These are phyloP conservation scores for Carpatolechia fugitivella DNA, from an alignment of 2,888 invertebrate species.

Conservation along the genomic window DNA sequence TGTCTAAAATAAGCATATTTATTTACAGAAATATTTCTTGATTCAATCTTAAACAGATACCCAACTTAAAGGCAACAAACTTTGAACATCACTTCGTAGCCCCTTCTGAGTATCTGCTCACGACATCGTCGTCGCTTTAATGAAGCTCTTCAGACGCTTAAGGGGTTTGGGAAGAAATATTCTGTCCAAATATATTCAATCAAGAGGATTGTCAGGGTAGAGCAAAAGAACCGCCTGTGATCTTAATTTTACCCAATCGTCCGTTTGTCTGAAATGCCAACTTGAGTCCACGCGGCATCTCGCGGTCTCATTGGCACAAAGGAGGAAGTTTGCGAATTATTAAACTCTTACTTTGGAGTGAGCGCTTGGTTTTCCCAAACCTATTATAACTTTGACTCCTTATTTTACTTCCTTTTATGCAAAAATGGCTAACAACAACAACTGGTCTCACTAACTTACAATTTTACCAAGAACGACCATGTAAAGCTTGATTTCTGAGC, in stretches of 20 bases:
- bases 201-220: constrained; percentile 17
- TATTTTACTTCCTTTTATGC: constrained; percentile 22
- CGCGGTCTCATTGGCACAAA: constrained; percentile 27
- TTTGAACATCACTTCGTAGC: constrained; percentile 5
- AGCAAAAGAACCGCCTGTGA: constrained; percentile 19
- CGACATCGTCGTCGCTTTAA: constrained; percentile 9
- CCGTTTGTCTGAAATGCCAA: constrained; percentile 24
- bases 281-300: constrained; percentile 22
- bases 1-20: too few species aligned
- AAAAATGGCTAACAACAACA: constrained; percentile 9
- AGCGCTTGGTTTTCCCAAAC: constrained; percentile 23
- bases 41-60: neutral
- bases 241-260: constrained; percentile 28
- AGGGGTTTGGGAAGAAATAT: constrained; percentile 1
- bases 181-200: constrained; percentile 22
- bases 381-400: constrained; percentile 28
- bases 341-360: constrained; percentile 27
- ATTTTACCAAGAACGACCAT: too few species aligned
- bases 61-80: constrained; percentile 10
- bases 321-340: constrained; percentile 35
- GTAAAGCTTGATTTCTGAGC: too few species aligned
- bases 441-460: neutral
- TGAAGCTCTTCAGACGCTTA: constrained; percentile 4
- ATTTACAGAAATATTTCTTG: too few species aligned
- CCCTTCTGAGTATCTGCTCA: constrained; percentile 4